Base-by-base conservation (phyloP, 2,888 invertebrate genomes). In the Morpho deidamia region DNA sequence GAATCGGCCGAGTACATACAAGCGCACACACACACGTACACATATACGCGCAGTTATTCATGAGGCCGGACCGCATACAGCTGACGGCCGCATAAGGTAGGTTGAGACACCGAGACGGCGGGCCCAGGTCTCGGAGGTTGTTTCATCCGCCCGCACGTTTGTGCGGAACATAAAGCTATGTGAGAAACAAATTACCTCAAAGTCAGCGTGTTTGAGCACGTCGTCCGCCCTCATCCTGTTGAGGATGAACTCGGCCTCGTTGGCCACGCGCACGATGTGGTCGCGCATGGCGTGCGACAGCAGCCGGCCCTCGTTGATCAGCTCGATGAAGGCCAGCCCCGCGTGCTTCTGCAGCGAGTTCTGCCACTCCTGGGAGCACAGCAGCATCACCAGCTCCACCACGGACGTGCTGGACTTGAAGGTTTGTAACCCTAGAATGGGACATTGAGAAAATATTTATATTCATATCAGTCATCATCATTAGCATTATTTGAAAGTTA, bases 331-430 rank as follows among this genome's bases (percentile, higher is more conserved):
- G 4, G 99, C 99, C 32, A 99, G 92, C 0, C 99, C 99, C 0
- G 99, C 99, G 83, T 99, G 99, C 88, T 99, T 99, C 86, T 99
- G 99, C 47, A 99, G 90, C 0, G 99, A 99, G 89, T 99, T 99
- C 90, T 99, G 99, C 99, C 99, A 99, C 87, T 99, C 99, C 88
- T 99, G 99, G 0, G 99, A 99, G 85, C 99, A 99, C 53, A 99
- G 91, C 73, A 99, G 85, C 99, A 99, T 99, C 56, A 99, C 99
- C 60, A 99, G 91, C 76, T 99, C 99, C 39, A 99, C 99, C 0
- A 99, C 99, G 0, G 98, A 99, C 46, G 96, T 97, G 73, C 97
- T 97, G 74, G 97, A 97, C 81, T 98, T 98, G 85, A 99, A 96
- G 0, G 99, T 99, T 64, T 97, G 98, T 66, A 99, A 90, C 52